phyloP scores from a whole-genome alignment of 2,888 invertebrate genomes.

The Cheilosia scutellata region DNA sequence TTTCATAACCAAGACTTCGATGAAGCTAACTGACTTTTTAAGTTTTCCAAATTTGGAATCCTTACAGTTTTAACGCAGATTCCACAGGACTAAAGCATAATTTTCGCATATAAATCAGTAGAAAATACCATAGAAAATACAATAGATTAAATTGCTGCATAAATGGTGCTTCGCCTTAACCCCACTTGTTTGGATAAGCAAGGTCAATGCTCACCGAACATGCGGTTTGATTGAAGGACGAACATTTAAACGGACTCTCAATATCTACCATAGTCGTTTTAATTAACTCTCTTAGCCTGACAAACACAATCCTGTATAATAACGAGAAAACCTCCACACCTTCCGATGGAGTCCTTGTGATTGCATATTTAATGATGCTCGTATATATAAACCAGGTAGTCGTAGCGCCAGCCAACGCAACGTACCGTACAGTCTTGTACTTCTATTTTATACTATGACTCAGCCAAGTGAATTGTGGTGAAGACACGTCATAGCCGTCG shows the following conservation, averaged over 20 bases:
- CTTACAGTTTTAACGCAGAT: too few relatives aligned
- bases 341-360: slow-evolving; percentile 45
- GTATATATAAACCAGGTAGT: slow-evolving; percentile 54
- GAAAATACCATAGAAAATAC: too few relatives aligned
- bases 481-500: slow-evolving; percentile 56
- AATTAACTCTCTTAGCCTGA: slow-evolving; percentile 59
- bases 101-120: too few relatives aligned
- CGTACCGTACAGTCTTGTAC: not conserved
- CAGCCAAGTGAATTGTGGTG: slow-evolving; percentile 43
- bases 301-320: slow-evolving; percentile 26
- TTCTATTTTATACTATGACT: slow-evolving; percentile 30
- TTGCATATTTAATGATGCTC: slow-evolving; percentile 63
- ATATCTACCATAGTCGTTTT: slow-evolving; percentile 64
- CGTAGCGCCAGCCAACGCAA: not conserved
- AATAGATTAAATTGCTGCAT: not conserved
- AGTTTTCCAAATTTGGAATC: too few relatives aligned
- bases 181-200: slow-evolving; percentile 8
- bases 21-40: too few relatives aligned
- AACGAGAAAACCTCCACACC: slow-evolving; percentile 23
- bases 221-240: slow-evolving; percentile 3
- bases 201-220: slow-evolving; percentile 53
- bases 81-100: too few relatives aligned
- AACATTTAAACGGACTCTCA: slow-evolving; percentile 23
- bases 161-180: not conserved
- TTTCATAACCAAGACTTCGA: too few relatives aligned